Evolutionary conservation across 1,140 invertebrate species (phyloP), one percentile per base, ranked within the genome.

Genomic region (Platyscapa corneri): DNA sequence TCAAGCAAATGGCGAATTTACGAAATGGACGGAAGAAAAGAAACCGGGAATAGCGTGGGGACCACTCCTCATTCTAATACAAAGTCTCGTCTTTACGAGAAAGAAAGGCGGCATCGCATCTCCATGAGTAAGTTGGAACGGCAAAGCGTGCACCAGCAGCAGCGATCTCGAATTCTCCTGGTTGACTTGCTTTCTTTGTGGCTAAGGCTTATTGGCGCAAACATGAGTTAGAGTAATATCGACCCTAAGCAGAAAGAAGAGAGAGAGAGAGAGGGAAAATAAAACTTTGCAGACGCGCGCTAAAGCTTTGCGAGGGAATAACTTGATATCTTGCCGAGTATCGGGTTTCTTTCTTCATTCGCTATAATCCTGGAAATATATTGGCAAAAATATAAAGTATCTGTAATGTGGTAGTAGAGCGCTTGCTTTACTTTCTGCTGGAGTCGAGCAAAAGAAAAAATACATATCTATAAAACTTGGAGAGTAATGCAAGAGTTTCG

Each of bases 191-290:
- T 82, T 49, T 65, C 79, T 86, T 82, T 84, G 10, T 87, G 86
- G 65, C 86, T 53, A 46, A 81, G 84, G 86, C 87, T 89, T 86
- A 90, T 90, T 89, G 89, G 89, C 86, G 88, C 90, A 90, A 92
- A 91, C 89, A 90, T 89, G 89, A 92, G 90, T 90, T 90, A 83
- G 87, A 90, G 90, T 90, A 92, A 92, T 91, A 87, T 83, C 78
- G 42, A 84, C 84, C 82, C 80, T 74, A 56, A 83, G 70, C 53
- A 20, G 49, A 82, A 3, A 39, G 53, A 14, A 39, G 34, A 37
- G 76, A 78, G 32, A 23, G 60, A 46, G 46, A 34, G 39, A 82
- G 79, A 72, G 70, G 14, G 84, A 86, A 88, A 90, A 92, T 92
- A 92, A 92, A 92, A 92, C 86, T 84, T 87, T 86, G 88, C 87